Base-by-base conservation (phyloP, 2,113 vertebrate genomes). In the Leptocoma aspasia region DNA sequence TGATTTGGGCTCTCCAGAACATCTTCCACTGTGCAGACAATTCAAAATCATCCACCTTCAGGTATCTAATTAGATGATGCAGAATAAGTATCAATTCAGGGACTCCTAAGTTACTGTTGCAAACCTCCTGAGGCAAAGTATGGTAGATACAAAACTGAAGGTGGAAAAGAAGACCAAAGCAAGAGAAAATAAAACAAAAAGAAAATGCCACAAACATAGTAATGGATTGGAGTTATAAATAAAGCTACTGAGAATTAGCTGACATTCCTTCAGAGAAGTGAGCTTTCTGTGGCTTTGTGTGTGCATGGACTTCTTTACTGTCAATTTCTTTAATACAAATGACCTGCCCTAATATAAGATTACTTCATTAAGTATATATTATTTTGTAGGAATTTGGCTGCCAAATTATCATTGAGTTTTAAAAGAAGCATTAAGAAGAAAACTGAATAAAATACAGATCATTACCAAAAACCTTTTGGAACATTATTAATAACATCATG, bases 261-360 rank as follows among this genome's bases (percentile, higher is more conserved):
- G 63, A 56, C 15, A n/a, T 6, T 70, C 28, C 23, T 49, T 61
- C 13, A 64, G 15, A 47, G 16, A 23, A 56, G 15, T 15, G 26
- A 49, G 42, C 8, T 35, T 26, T 45, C 24, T 69, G 23, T 12
- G 10, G 11, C 4, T 75, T 45, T 37, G 33, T 16, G 11, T 31
- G 37, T 31, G 6, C 1, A 0, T 15, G 3, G 7, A 3, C 11
- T 28, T 81, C 14, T 15, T 30, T 23, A 16, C 9, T 52, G 21
- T 37, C 22, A 12, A 2, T 37, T 31, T 61, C 52, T 61, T 66
- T 15, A 56, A 83, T 53, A 37, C 24, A 88, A 10, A 11, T 57
- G 20, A 85, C 13, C 15, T 81, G 33, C n/a, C 76, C 8, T 75
- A 80, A 53, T 37, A 77, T 10, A 81, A 44, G 14, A 69, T 54